Evolutionary conservation across 64 coral and sea anemone genomes (phyloP).

Genomic region (Catalaphyllia jardinei): DNA sequence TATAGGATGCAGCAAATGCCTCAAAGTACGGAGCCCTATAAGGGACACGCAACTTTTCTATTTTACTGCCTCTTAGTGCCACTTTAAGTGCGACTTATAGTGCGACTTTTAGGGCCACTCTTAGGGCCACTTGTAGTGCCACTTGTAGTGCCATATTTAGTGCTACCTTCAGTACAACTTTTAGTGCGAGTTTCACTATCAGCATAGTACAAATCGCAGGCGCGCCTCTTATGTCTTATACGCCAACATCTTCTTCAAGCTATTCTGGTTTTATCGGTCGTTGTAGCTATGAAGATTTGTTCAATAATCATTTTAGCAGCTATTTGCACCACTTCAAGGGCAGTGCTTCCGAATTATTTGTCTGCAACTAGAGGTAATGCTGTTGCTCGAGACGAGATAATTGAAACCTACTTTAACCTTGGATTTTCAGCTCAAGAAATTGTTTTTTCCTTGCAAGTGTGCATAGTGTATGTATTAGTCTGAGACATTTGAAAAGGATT

Average conservation of each 20-base stretch:
- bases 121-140: too few species aligned
- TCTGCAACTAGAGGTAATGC: background rate
- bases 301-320: background rate
- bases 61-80: too few species aligned
- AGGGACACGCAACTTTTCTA: too few species aligned
- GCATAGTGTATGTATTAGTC: slow-evolving; percentile 58
- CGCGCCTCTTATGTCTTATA: background rate
- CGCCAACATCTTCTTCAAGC: background rate
- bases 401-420: background rate
- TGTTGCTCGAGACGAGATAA: background rate
- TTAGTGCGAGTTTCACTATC: too few species aligned
- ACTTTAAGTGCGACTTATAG: background rate
- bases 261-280: too few species aligned
- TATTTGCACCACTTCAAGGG: slow-evolving; percentile 14
- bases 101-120: too few species aligned
- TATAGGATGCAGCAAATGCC: too few species aligned
- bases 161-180: too few species aligned
- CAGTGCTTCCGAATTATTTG: slow-evolving; percentile 28
- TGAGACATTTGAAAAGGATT: slow-evolving; percentile 71
- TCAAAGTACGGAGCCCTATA: too few species aligned
- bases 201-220: slow-evolving; percentile 4
- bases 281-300: too few species aligned
- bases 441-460: slow-evolving; percentile 49
- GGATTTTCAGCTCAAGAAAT: slow-evolving; percentile 57
- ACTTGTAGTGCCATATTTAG: too few species aligned